Conservation (phyloP, 2,888 invertebrate genomes). For the Herminia tarsipennalis region DNA sequence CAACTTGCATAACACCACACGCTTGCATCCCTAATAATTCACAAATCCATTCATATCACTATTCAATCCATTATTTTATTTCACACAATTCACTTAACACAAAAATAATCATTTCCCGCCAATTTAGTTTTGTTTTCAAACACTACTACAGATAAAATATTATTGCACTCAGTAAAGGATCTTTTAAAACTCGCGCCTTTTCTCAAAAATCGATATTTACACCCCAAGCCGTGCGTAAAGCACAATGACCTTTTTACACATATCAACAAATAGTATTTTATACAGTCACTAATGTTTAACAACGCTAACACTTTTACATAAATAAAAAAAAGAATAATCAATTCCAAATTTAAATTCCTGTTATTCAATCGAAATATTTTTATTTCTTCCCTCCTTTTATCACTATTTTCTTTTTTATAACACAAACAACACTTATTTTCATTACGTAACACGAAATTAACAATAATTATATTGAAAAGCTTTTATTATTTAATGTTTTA, state of each 20-base stretch:
- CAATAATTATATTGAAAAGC: conserved; percentile 1
- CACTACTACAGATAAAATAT: background rate
- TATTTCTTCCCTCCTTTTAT: conserved; percentile 22
- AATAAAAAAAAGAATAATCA: conserved; percentile 25
- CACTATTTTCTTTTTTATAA: conserved; percentile 19
- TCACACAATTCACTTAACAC: conserved; percentile 2
- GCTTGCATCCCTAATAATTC: conserved; percentile 79
- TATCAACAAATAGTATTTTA: conserved; percentile 42
- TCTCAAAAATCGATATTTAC: conserved; percentile 73
- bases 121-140: background rate
- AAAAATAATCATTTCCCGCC: background rate
- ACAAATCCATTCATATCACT: background rate
- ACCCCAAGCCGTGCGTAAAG: conserved; percentile 51
- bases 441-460: background rate
- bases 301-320: conserved; percentile 4
- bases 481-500: conserved; percentile 20
- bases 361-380: background rate
- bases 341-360: conserved; percentile 29
- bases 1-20: conserved; percentile 88
- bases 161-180: conserved; percentile 26
- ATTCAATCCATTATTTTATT: background rate
- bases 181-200: conserved; percentile 69
- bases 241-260: conserved; percentile 68
- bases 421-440: conserved; percentile 16
- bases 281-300: conserved; percentile 19